Evolutionary conservation across 2,113 vertebrate genomes (phyloP), one percentile per base, ranked within the genome.

Genomic region (Onychorhynchus coronatus): DNA sequence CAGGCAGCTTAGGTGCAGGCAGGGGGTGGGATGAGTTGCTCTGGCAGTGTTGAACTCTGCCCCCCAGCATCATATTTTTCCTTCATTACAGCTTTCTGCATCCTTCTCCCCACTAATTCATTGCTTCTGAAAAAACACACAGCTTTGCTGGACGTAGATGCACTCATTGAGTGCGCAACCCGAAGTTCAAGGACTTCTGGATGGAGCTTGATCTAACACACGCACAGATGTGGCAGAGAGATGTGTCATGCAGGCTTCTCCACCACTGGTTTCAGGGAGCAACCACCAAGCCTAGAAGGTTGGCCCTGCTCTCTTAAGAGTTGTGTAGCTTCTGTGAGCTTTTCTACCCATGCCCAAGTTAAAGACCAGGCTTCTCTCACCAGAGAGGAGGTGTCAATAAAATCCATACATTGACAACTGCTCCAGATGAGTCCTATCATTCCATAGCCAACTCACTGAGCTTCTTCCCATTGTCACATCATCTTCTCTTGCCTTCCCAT

Each of bases 121-220:
- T 42, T 0, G 0, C 20, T 81, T 89, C 50, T 74, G 35, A 56
- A 59, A 53, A 65, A 37, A 0, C 16, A 27, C 21, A 21, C 8
- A 53, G 24, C 5, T 71, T 66, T 80, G 1, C 25, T 89, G 42
- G 22, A 58, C 22, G 31, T 12, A 37, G 50, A 22, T 12, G 8
- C 6, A 20, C 12, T 68, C 33, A 68, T 37, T 65, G 71, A 53
- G 13, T 4, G 9, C 53, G 22, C 35, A 53, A 85, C 50, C 33
- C 71, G 44, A 27, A 81, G 47, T 85, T 79, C 25, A n/a, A 11
- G 13, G 42, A 14, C 49, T 52, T 19, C 25, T 63, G 39, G 30
- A 7, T 0, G 3, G 20, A 46, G 6, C 18, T 21, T 52, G 14
- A 23, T 10, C n/a, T 37, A 58, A 1, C 20, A 27, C 5, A n/a